Percentiles rank a stretch among this genome's conserved stretches.
These are phyloP conservation scores for Marronus borbonicus DNA, from an alignment of 2,888 invertebrate species.

Conservation along the genomic window DNA sequence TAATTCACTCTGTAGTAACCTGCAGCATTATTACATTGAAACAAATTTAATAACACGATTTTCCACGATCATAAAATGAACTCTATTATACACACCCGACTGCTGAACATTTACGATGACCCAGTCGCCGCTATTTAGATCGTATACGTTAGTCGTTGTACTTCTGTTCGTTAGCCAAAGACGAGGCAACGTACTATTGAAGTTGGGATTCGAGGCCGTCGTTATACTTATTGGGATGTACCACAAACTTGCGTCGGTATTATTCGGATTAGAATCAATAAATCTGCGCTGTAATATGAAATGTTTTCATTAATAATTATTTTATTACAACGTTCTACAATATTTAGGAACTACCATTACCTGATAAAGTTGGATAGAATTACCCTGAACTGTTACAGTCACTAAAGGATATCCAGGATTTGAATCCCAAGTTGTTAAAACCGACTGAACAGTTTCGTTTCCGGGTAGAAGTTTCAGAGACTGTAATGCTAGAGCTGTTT, in stretches of 20 bases:
- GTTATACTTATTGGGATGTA: not conserved
- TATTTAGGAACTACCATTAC: not conserved
- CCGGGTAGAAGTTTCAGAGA: slow-evolving; percentile 15
- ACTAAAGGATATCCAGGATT: slow-evolving; percentile 51
- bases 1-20: slow-evolving; percentile 69
- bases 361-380: slow-evolving; percentile 18
- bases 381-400: slow-evolving; percentile 16
- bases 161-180: slow-evolving; percentile 49
- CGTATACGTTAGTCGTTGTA: not conserved
- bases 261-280: slow-evolving; percentile 28
- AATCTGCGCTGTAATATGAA: slow-evolving; percentile 40
- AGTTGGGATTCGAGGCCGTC: slow-evolving; percentile 60
- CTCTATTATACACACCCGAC: slow-evolving; percentile 68
- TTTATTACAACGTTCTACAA: not conserved
- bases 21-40: slow-evolving; percentile 49
- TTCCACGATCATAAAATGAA: too few relatives aligned
- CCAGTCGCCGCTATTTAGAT: slow-evolving; percentile 60
- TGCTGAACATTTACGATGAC: slow-evolving; percentile 74
- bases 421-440: slow-evolving; percentile 48
- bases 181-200: slow-evolving; percentile 70
- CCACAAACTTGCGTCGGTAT: slow-evolving; percentile 45
- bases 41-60: not conserved
- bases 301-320: not conserved
- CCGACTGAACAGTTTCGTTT: slow-evolving; percentile 21
- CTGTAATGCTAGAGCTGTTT: slow-evolving; percentile 20